Conservation (phyloP, 2,113 vertebrate genomes). For the Antechinus stuartii region DNA sequence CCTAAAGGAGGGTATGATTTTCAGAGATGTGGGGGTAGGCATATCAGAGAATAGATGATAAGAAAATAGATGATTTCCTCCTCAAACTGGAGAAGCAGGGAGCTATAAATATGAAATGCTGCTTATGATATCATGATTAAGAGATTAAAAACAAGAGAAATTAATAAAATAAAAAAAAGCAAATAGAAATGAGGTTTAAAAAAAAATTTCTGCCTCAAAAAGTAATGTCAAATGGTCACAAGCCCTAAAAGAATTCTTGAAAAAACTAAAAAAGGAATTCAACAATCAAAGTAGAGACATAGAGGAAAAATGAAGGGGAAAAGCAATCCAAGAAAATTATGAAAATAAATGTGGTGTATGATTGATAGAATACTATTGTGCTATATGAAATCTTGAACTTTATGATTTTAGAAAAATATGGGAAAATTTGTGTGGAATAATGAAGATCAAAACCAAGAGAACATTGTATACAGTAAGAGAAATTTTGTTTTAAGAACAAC, state of each 20-base stretch:
- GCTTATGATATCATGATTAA: background rate
- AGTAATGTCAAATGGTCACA: background rate
- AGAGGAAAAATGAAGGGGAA: background rate
- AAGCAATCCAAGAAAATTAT: background rate
- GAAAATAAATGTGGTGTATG: background rate
- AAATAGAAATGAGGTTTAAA: background rate
- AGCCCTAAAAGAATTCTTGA: background rate
- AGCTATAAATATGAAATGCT: background rate
- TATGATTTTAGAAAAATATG: too few relatives aligned
- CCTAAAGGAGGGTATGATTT: background rate
- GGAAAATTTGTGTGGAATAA: background rate
- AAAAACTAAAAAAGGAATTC: background rate
- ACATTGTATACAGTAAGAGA: background rate
- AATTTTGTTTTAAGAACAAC: background rate
- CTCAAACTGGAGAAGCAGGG: background rate
- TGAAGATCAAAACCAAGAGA: background rate
- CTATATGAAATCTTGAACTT: too few relatives aligned
- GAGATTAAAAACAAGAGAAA: background rate
- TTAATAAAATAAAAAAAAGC: background rate
- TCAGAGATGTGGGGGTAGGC: background rate
- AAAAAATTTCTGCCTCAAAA: background rate
- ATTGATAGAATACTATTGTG: too few relatives aligned
- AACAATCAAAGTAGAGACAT: background rate
- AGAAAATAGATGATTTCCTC: background rate
- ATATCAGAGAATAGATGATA: background rate